Evolutionary conservation across 2,797 vertebrate species (phyloP).

Genomic region (Falco peregrinus): DNA sequence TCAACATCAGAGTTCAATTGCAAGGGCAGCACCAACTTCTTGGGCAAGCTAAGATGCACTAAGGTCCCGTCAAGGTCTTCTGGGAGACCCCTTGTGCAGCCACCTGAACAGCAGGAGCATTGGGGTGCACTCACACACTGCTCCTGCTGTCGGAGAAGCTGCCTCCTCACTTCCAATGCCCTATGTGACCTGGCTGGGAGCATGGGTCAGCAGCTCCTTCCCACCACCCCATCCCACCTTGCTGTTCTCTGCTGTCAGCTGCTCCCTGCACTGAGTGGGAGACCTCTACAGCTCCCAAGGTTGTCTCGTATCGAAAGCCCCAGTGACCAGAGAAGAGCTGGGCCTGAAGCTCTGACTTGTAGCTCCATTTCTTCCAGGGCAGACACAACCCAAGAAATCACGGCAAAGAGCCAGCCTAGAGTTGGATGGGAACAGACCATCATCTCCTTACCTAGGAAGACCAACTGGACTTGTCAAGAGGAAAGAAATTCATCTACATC

Average conservation of each 20-base stretch:
- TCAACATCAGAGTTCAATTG: neutral
- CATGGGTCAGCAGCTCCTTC: neutral
- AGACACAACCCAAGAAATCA: neutral
- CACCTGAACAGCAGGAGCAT: neutral
- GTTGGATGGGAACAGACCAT: slow-evolving; percentile 64
- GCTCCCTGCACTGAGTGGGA: neutral
- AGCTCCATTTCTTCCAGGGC: slow-evolving; percentile 21
- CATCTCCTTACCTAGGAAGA: slow-evolving; percentile 69
- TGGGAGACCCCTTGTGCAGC: neutral
- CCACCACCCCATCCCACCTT: neutral
- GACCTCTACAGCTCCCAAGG: neutral
- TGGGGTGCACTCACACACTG: rapidly evolving
- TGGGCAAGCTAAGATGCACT: neutral
- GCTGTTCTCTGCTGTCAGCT: rapidly evolving
- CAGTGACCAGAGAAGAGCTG: rapidly evolving
- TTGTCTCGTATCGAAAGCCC: rapidly evolving
- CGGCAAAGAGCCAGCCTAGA: slow-evolving; percentile 62
- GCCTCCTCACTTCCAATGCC: neutral
- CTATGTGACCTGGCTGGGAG: neutral
- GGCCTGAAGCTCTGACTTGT: neutral
- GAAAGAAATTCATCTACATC: slow-evolving; percentile 71
- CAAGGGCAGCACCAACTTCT: neutral
- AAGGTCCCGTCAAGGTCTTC: rapidly evolving
- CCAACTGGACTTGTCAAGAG: slow-evolving; percentile 72
- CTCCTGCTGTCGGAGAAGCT: neutral